These are phyloP conservation scores for Tetragonula carbonaria DNA, from an alignment of 2,888 invertebrate genomes.

Conservation along the genomic window DNA sequence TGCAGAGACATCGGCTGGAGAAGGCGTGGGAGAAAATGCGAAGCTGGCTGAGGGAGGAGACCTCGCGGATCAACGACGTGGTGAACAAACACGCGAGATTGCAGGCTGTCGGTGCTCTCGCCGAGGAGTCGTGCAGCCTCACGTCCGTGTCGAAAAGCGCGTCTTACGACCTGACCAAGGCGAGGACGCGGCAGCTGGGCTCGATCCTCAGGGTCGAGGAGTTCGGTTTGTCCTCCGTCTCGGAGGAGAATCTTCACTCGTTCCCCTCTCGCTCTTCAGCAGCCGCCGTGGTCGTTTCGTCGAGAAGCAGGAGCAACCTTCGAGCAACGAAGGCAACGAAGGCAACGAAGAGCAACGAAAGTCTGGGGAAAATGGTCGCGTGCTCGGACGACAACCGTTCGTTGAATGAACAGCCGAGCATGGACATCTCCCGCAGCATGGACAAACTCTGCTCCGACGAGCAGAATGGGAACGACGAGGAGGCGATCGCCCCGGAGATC, in stretches of 20 bases:
- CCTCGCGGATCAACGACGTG: constrained; percentile 76
- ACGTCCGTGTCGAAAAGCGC: constrained; percentile 55
- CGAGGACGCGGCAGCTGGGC: constrained; percentile 69
- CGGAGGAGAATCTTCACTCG: background rate
- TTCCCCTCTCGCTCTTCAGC: background rate
- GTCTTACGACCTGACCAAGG: constrained; percentile 79
- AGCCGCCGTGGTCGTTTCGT: background rate
- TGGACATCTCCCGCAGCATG: constrained; percentile 74
- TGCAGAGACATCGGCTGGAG: constrained; percentile 71
- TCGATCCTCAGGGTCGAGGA: constrained; percentile 77
- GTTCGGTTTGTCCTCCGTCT: constrained; percentile 69
- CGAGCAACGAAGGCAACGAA: background rate
- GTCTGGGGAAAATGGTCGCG: constrained; percentile 25
- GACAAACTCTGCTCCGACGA: constrained; percentile 74
- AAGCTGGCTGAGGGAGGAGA: constrained; percentile 79
- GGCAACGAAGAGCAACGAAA: too few relatives aligned
- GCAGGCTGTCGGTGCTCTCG: constrained; percentile 76
- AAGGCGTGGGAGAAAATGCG: constrained; percentile 80
- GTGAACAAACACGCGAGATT: constrained; percentile 78
- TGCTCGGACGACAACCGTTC: constrained; percentile 65
- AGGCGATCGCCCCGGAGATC: background rate
- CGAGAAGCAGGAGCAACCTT: background rate
- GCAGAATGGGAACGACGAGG: constrained; percentile 42
- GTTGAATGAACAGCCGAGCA: constrained; percentile 47
- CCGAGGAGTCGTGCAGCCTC: constrained; percentile 38